Conservation (phyloP, 2,797 vertebrate genomes). For the Helicolenus hilgendorfi region DNA sequence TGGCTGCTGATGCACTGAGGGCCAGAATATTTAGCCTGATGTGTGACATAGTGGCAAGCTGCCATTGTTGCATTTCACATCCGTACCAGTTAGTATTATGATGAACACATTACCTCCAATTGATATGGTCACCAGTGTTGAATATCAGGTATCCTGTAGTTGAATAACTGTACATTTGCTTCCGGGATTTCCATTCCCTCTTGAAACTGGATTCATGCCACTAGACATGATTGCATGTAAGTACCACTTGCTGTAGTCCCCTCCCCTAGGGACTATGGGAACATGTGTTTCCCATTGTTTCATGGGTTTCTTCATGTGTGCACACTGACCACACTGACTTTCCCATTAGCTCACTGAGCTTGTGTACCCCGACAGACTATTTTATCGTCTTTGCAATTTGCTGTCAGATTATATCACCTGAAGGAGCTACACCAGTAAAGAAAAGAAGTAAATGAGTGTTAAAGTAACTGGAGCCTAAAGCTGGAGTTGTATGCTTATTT, state of each 20-base stretch:
- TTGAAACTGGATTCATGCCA: slow-evolving; percentile 49
- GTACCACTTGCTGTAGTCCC: slow-evolving; percentile 50
- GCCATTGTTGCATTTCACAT: slow-evolving; percentile 16
- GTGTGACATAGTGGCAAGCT: slow-evolving; percentile 56
- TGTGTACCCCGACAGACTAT: slow-evolving; percentile 2
- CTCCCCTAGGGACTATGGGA: slow-evolving; percentile 33
- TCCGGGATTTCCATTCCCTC: slow-evolving; percentile 31
- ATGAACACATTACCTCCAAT: slow-evolving; percentile 45
- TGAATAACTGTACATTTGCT: slow-evolving; percentile 9
- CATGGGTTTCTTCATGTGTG: slow-evolving; percentile 51
- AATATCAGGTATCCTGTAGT: neutral
- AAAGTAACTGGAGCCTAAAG: neutral
- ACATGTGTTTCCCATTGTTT: slow-evolving; percentile 82
- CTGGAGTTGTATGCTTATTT: neutral
- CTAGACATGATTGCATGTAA: slow-evolving; percentile 63
- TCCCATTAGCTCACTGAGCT: slow-evolving; percentile 39
- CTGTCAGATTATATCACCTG: slow-evolving; percentile 17
- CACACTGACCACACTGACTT: slow-evolving; percentile 47
- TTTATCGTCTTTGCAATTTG: neutral
- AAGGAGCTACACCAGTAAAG: neutral
- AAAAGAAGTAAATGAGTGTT: neutral
- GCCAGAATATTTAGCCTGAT: slow-evolving; percentile 33
- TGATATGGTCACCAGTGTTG: slow-evolving; percentile 43
- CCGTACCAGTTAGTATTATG: slow-evolving; percentile 19
- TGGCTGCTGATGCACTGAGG: slow-evolving; percentile 45